phyloP scores from a whole-genome alignment of 2,888 invertebrate species.

The Chesias legatella region DNA sequence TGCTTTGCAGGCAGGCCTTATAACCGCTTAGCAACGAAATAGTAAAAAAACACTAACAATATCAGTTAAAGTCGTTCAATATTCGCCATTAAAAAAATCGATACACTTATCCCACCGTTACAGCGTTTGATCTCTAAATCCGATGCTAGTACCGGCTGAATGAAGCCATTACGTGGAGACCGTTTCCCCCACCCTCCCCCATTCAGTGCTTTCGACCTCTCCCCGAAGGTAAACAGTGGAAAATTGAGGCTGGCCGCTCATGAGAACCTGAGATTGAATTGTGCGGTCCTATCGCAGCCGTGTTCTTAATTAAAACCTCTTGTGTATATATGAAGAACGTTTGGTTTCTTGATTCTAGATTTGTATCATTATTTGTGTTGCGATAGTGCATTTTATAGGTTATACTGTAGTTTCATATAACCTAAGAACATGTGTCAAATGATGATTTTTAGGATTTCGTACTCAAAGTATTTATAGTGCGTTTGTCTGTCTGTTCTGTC shows the following conservation, averaged over 20 bases:
- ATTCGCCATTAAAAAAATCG: too few species aligned
- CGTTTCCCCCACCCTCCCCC: slow-evolving; percentile 13
- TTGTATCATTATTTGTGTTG: slow-evolving; percentile 4
- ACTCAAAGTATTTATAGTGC: too few species aligned
- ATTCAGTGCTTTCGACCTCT: slow-evolving; percentile 9
- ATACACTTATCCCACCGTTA: too few species aligned
- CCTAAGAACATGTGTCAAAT: too few species aligned
- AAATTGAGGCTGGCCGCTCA: slow-evolving; percentile 31
- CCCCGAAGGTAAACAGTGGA: slow-evolving; percentile 32
- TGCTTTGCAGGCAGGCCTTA: too few species aligned
- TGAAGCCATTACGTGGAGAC: slow-evolving; percentile 26
- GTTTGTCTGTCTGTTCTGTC: too few species aligned
- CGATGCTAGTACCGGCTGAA: slow-evolving; percentile 21
- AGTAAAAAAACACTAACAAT: too few species aligned
- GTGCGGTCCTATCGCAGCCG: slow-evolving; percentile 20
- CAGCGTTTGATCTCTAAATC: slow-evolving; percentile 17
- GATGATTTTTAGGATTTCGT: too few species aligned
- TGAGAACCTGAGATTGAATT: slow-evolving; percentile 30
- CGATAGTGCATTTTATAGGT: too few species aligned
- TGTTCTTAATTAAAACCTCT: slow-evolving; percentile 21
- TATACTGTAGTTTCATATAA: too few species aligned
- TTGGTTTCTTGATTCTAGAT: background rate
- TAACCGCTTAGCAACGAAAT: too few species aligned
- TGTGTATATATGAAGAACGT: slow-evolving; percentile 2
- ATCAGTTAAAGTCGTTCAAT: too few species aligned